phyloP scores from a whole-genome alignment of 2,113 vertebrate species.

The Gopherus evgoodei region DNA sequence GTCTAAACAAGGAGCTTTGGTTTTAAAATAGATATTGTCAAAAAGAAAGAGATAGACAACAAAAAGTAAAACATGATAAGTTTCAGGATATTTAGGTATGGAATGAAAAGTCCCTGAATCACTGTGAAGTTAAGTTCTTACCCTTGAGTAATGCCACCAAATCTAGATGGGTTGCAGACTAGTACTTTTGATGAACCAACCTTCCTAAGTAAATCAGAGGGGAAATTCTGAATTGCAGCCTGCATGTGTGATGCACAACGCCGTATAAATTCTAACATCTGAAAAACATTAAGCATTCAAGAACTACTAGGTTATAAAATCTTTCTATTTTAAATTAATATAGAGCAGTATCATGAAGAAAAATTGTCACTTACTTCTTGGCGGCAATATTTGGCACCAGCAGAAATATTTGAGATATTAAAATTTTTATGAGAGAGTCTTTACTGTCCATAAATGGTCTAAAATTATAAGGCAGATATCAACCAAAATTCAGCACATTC shows the following conservation, averaged over 20 bases:
- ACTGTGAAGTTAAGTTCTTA: constrained; percentile 45
- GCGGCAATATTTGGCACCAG: neutral
- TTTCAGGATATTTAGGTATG: neutral
- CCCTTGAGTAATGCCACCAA: constrained; percentile 80
- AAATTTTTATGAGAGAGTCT: neutral
- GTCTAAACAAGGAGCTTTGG: neutral
- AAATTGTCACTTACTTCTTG: neutral
- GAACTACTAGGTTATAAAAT: neutral
- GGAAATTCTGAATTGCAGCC: constrained; percentile 74
- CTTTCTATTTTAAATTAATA: accelerated
- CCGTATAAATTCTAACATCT: constrained; percentile 88
- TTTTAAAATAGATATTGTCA: neutral
- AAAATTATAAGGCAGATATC: neutral
- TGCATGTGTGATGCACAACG: constrained; percentile 84
- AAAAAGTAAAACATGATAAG: neutral
- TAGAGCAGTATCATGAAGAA: accelerated
- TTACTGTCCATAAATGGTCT: neutral
- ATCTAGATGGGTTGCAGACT: constrained; percentile 73
- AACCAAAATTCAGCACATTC: neutral
- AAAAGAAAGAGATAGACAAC: neutral
- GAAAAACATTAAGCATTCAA: neutral
- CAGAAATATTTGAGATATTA: neutral
- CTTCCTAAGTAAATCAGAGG: constrained; percentile 70
- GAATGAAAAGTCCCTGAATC: neutral
- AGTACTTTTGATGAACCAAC: constrained; percentile 76